Conservation (phyloP, 2,113 vertebrate species). For the Labrus mixtus region DNA sequence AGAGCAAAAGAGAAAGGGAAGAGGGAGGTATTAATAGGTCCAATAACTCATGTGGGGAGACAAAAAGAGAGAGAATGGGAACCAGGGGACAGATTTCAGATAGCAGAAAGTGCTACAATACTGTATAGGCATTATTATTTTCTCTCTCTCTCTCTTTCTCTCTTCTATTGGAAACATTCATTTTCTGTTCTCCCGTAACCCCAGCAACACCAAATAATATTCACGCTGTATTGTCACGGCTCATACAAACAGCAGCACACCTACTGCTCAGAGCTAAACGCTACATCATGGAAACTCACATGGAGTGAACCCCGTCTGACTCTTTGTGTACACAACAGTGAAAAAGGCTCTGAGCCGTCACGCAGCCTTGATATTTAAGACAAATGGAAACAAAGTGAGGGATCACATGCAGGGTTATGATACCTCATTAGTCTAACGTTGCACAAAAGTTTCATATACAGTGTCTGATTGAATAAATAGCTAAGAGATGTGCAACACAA, state of each 20-base stretch:
- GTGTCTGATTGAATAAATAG: constrained; percentile 52
- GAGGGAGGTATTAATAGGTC: constrained; percentile 64
- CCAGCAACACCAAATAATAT: constrained; percentile 14
- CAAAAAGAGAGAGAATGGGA: constrained; percentile 24
- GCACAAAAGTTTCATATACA: constrained; percentile 50
- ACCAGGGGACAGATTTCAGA: constrained; percentile 38
- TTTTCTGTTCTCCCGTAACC: constrained; percentile 36
- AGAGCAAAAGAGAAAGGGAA: constrained; percentile 21
- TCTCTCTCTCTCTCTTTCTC: constrained; percentile 50
- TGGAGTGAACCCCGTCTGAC: constrained; percentile 7
- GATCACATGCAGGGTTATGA: constrained; percentile 70
- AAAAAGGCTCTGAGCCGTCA: constrained; percentile 28
- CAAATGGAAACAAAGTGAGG: constrained; percentile 53
- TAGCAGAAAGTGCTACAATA: constrained; percentile 69
- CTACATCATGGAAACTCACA: constrained; percentile 44
- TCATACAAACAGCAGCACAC: constrained; percentile 27
- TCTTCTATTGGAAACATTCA: constrained; percentile 65
- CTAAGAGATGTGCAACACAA: constrained; percentile 65
- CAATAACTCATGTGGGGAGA: constrained; percentile 35
- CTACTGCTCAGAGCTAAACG: constrained; percentile 42
- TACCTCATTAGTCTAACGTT: constrained; percentile 35
- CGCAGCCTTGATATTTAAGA: constrained; percentile 48
- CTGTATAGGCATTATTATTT: constrained; percentile 51
- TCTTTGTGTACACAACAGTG: constrained; percentile 10
- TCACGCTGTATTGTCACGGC: constrained; percentile 31